These are phyloP conservation scores for Barypeithes pellucidus DNA, from an alignment of 2,888 invertebrate species.

Conservation along the genomic window DNA sequence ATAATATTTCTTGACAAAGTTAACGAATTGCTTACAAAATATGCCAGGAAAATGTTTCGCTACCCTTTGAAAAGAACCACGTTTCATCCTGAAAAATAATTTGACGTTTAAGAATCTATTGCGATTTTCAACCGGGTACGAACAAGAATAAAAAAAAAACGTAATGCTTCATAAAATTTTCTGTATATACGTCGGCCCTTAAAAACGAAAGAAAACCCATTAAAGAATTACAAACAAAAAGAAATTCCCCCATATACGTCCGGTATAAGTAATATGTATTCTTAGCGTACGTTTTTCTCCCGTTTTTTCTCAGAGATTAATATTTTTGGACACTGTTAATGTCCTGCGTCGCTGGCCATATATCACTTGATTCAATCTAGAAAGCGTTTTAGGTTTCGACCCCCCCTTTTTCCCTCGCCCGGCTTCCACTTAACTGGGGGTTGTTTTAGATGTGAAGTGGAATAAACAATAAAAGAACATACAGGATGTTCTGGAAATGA, in stretches of 20 bases:
- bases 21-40: too few species aligned
- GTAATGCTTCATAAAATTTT: background rate
- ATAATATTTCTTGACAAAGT: too few species aligned
- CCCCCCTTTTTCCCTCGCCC: constrained; percentile 25
- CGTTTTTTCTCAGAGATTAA: constrained; percentile 69
- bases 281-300: constrained; percentile 46
- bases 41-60: too few species aligned
- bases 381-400: constrained; percentile 71
- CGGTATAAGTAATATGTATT: constrained; percentile 55
- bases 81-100: too few species aligned
- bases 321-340: constrained; percentile 73
- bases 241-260: constrained; percentile 51
- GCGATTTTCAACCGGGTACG: too few species aligned
- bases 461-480: constrained; percentile 24
- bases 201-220: constrained; percentile 37
- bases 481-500: too few species aligned
- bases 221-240: constrained; percentile 54
- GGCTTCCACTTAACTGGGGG: constrained; percentile 40
- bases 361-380: constrained; percentile 73
- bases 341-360: constrained; percentile 72
- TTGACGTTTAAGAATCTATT: too few species aligned
- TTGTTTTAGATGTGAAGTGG: constrained; percentile 34
- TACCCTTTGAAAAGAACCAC: too few species aligned
- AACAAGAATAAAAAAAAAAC: too few species aligned
- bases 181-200: constrained; percentile 4